A percentile compares a stretch with the other conserved stretches of the same genome.
These are phyloP conservation scores for Mellilla xanthometata DNA, from an alignment of 2,888 invertebrate genomes.

Conservation along the genomic window DNA sequence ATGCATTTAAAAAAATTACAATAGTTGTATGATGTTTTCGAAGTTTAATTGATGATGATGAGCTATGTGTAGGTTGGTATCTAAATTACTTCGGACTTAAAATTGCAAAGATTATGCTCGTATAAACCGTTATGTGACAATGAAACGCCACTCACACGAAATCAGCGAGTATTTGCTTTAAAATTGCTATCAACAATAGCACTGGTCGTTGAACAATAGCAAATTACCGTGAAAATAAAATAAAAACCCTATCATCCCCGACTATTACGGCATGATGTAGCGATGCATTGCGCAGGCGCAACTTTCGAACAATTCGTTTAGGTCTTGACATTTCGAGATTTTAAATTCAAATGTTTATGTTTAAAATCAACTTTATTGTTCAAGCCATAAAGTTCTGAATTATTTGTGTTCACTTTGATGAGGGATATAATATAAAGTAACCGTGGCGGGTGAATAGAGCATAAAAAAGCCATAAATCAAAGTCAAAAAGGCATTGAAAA, in stretches of 20 bases:
- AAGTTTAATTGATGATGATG: no score
- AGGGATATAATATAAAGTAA: constrained; percentile 66
- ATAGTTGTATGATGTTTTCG: no score
- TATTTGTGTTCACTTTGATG: constrained; percentile 10
- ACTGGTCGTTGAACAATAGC: constrained; percentile 69
- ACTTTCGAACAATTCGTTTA: constrained; percentile 51
- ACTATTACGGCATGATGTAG: constrained; percentile 80
- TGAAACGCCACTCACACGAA: constrained; percentile 58
- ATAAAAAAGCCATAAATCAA: constrained; percentile 83
- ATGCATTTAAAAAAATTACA: no score
- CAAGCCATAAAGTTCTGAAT: constrained; percentile 32
- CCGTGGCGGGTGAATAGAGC: constrained; percentile 79
- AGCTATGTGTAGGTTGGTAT: no score
- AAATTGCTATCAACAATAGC: constrained; percentile 71
- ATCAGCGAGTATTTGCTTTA: constrained; percentile 73
- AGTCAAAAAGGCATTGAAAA: constrained; percentile 83
- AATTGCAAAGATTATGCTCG: no score
- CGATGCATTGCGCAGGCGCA: constrained; percentile 74
- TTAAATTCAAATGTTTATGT: constrained; percentile 22
- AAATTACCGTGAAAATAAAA: constrained; percentile 81
- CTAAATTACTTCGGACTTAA: no score
- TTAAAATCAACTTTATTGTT: constrained; percentile 37
- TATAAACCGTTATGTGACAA: no score
- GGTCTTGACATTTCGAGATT: constrained; percentile 42
- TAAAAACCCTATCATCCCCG: constrained; percentile 78